These are phyloP conservation scores for Psettodes erumei DNA, from an alignment of 2,113 vertebrate genomes.

Conservation along the genomic window DNA sequence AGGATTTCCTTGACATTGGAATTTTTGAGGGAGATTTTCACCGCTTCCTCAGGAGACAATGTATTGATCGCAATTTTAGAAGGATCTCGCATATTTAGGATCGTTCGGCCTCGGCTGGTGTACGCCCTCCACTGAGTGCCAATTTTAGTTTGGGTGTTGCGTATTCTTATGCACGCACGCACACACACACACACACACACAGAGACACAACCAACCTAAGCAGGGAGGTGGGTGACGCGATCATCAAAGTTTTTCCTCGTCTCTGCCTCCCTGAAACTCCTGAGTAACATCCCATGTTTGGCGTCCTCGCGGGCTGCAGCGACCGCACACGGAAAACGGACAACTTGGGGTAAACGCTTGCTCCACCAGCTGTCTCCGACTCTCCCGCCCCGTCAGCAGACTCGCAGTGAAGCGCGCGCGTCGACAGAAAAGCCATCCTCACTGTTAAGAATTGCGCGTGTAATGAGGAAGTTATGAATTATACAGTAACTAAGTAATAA, in stretches of 20 bases:
- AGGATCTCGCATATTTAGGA: too few species aligned
- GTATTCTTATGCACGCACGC: conserved; percentile 21
- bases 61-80: too few species aligned
- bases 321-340: conserved; percentile 59
- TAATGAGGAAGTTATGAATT: conserved; percentile 83
- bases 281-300: conserved; percentile 40
- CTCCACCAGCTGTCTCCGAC: conserved; percentile 55
- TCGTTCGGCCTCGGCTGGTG: too few species aligned
- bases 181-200: conserved; percentile 8
- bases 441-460: conserved; percentile 65
- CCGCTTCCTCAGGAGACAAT: too few species aligned
- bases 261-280: conserved; percentile 35
- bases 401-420: conserved; percentile 55
- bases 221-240: too few species aligned
- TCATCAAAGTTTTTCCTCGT: too few species aligned
- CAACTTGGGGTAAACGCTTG: conserved; percentile 67
- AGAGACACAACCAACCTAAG: neutral
- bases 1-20: too few species aligned
- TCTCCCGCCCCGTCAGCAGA: conserved; percentile 43
- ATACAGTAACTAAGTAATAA: conserved; percentile 79
- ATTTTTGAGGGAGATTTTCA: too few species aligned
- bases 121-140: too few species aligned
- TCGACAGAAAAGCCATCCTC: conserved; percentile 68
- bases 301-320: conserved; percentile 39
- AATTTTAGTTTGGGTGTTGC: conserved; percentile 34